Evolutionary conservation across 1,140 invertebrate species (phyloP), one percentile per base, ranked within the genome.

Genomic region (Drosophila azteca): DNA sequence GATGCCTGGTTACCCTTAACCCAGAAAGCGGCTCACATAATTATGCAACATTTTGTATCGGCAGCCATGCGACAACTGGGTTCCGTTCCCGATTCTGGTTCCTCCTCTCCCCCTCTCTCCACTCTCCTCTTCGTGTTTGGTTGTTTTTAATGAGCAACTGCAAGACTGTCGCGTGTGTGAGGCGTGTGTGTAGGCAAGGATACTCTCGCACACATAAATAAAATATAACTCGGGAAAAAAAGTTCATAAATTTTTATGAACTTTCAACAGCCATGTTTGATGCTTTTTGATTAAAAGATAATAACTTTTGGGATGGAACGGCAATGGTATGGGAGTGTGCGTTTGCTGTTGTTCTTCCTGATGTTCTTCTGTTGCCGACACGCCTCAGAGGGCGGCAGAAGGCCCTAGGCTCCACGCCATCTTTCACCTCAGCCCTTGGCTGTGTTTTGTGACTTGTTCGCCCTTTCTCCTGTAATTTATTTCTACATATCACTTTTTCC

Each of bases 231-330:
- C 59, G 17, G 46, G 62, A 6, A 55, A 61, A 74, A 79, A 80
- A 77, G 77, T 85, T 85, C 78, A 87, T 87, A 87, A 64, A 87
- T 88, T 82, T 82, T 79, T 72, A 88, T 72, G 72, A 79, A 72
- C 73, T 79, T 72, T 60, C 50, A 43, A 60, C 57, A 26, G 53
- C 35, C 22, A 41, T 57, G 53, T 65, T 57, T 50, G 74, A 55
- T 77, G 76, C 53, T 45, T 58, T 83, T 69, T 84, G 71, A 79
- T 82, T 79, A 88, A 76, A 77, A 77, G 78, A 71, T 82, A 82
- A 69, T 77, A 77, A 53, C 52, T 65, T 39, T 39, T 11, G 35
- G 11, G 0, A 61, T 50, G 31, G 35, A 1, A 29, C 11, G 3
- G 4, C 11, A 13, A n/a, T 35, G 35, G 35, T 0, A 11, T 13